phyloP scores from a whole-genome alignment of 2,113 vertebrate genomes.

The Solenodon paradoxus region DNA sequence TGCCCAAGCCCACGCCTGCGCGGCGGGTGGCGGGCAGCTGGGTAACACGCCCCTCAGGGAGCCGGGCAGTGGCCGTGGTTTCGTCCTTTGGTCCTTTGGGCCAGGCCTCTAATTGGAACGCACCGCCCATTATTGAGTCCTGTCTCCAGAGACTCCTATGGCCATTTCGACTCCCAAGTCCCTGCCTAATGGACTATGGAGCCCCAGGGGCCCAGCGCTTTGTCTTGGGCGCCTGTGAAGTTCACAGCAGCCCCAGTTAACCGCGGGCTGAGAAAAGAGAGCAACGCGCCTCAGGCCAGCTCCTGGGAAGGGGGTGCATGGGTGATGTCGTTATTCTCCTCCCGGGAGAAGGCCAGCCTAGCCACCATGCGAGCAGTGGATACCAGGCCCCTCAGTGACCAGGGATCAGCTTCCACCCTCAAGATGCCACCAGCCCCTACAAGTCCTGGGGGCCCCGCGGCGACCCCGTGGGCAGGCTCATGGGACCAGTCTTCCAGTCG shows the following conservation, averaged over 20 bases:
- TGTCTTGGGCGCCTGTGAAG: conserved; percentile 79
- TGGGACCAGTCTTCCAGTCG: not conserved
- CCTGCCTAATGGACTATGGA: conserved; percentile 83
- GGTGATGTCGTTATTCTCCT: conserved; percentile 59
- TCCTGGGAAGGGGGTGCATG: conserved; percentile 66
- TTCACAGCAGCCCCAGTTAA: conserved; percentile 82
- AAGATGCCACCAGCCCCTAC: conserved; percentile 59
- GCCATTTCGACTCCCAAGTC: conserved; percentile 84
- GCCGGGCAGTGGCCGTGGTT: conserved; percentile 70
- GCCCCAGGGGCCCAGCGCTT: conserved; percentile 75
- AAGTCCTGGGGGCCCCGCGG: not conserved
- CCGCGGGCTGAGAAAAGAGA: conserved; percentile 71
- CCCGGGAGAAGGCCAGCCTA: conserved; percentile 75
- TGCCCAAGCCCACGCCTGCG: conserved; percentile 55
- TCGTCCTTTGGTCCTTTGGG: conserved; percentile 85
- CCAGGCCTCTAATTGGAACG: conserved; percentile 90
- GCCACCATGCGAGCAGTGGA: conserved; percentile 68
- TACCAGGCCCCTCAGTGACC: conserved; percentile 56
- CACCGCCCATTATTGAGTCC: conserved; percentile 88
- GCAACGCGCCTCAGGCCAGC: conserved; percentile 69
- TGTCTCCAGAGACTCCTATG: conserved; percentile 81
- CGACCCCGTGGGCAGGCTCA: conserved; percentile 19
- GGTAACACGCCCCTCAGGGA: conserved; percentile 84
- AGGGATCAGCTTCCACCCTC: conserved; percentile 18
- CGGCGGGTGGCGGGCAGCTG: conserved; percentile 73